Evolutionary conservation across 2,797 vertebrate genomes (phyloP), one percentile per base, ranked within the genome.

Genomic region (Gallinago solitaria): DNA sequence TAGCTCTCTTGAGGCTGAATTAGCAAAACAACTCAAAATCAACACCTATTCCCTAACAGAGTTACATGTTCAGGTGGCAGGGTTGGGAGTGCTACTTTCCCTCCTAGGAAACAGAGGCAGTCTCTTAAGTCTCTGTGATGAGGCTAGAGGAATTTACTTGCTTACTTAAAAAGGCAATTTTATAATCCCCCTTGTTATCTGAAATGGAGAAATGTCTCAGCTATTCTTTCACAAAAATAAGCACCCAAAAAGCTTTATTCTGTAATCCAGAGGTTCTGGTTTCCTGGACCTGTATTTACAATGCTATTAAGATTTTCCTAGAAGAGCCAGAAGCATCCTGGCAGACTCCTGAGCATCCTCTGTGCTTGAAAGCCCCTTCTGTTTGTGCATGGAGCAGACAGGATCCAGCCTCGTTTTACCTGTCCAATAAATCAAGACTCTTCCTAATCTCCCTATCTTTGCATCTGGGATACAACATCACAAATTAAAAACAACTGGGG

Each of bases 1-100:
- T 47, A 60, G 9, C 54, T 86, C 96, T 86, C 87, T 27, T 53
- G 71, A 76, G 89, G 60, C 8, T 85, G 53, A 92, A 63, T 67
- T 59, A 87, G 43, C 51, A 94, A 87, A 96, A 91, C 90, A 92
- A 74, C 74, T 53, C 27, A 9, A 70, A 90, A 47, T 92, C 88
- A 90, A 94, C 89, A 94, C 11, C 43, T 94, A 0, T 9, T 95
- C 39, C 75, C 78, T 37, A 30, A 12, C 0, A 2, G 32, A 86
- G 17, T 35, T 25, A 18, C 1, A 8, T 6, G 16, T 32, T 63
- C 51, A 68, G 33, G 19, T 30, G 50, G 30, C 43, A 73, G 53
- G 3, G 7, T 0, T 81, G 47, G 83, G 73, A 94, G 50, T 16
- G 19, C 48, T 73, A 8, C 50, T 30, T 81, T 24, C 48, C n/a